Base-by-base conservation (phyloP, 2,888 invertebrate genomes). In the Nipponacmea schrenckii region DNA sequence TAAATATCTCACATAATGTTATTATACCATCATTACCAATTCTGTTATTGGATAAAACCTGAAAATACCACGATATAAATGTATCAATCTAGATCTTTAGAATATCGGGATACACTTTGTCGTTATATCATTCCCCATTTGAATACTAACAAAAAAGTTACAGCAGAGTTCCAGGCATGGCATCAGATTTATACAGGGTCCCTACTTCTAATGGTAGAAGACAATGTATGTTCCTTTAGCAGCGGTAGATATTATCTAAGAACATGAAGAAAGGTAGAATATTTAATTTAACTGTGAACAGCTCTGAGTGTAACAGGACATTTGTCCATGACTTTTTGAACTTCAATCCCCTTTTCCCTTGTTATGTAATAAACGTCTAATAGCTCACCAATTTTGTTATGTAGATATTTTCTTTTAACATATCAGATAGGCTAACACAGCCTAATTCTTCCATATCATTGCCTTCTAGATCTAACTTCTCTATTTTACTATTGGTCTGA, bases 41-140 rank as follows among this genome's bases (percentile, higher is more conserved):
- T 69, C 81, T 79, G 68, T 85, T 85, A 62, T 83, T 82, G 8
- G 83, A 79, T 68, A 85, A 75, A 76, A 81, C 80, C 84, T 84
- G 78, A 10, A 74, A 76, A 62, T 24, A 48, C 3, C 26, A 20
- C 20, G 39, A 69, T 17, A 46, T 62, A 44, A n/a, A n/a, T n/a
- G n/a, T n/a, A n/a, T n/a, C n/a, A 14, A 31, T 65, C 5, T 14
- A 8, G 8, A 27, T 8, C 2, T 65, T 27, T 17, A 8, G 1
- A 63, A 17, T 63, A 63, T 17, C 10, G 26, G 27, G 24, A 65
- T 63, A 17, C 12, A 20, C n/a, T 45, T 26, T 44, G n/a, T 44
- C 10, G 46, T 39, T 44, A 20, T 39, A 39, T 17, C 14, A 8
- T 20, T 14, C 24, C 45, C n/a, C n/a, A n/a, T n/a, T n/a, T n/a